Conservation (phyloP, 2,113 vertebrate species). For the Scopus umbretta region DNA sequence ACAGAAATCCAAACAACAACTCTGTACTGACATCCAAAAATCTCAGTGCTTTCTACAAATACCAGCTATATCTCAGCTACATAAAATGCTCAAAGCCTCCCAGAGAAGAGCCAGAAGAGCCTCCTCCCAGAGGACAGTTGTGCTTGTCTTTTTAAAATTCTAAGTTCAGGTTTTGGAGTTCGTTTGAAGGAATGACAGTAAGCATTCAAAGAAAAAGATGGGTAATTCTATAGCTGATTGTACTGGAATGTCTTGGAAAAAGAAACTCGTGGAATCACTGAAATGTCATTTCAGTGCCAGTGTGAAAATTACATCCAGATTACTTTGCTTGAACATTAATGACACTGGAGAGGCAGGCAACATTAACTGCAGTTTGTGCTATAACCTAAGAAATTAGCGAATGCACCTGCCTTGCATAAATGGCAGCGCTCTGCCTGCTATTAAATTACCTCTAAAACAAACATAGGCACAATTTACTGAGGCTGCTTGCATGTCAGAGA, state of each 20-base stretch:
- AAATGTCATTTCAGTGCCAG: slow-evolving; percentile 55
- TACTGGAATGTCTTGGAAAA: slow-evolving; percentile 55
- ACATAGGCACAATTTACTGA: neutral
- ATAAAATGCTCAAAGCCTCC: neutral
- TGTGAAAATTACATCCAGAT: slow-evolving; percentile 34
- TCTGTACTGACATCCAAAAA: neutral
- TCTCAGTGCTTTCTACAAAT: neutral
- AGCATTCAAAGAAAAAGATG: slow-evolving; percentile 16
- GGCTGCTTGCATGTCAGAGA: neutral
- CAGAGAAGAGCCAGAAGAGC: neutral
- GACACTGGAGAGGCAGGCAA: neutral
- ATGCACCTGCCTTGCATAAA: neutral
- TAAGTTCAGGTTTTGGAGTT: neutral
- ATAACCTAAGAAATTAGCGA: neutral
- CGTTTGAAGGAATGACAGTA: slow-evolving; percentile 46
- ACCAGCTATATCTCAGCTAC: neutral
- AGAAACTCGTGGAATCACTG: slow-evolving; percentile 49
- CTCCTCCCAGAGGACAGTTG: neutral
- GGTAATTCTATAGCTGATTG: slow-evolving; percentile 53
- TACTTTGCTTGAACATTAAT: neutral
- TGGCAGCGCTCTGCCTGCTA: neutral
- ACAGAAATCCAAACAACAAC: neutral
- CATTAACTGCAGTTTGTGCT: neutral
- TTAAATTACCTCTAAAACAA: slow-evolving; percentile 30
- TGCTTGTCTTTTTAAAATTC: neutral